These are phyloP conservation scores for Plecotus auritus DNA, from an alignment of 2,113 vertebrate genomes.

Conservation along the genomic window DNA sequence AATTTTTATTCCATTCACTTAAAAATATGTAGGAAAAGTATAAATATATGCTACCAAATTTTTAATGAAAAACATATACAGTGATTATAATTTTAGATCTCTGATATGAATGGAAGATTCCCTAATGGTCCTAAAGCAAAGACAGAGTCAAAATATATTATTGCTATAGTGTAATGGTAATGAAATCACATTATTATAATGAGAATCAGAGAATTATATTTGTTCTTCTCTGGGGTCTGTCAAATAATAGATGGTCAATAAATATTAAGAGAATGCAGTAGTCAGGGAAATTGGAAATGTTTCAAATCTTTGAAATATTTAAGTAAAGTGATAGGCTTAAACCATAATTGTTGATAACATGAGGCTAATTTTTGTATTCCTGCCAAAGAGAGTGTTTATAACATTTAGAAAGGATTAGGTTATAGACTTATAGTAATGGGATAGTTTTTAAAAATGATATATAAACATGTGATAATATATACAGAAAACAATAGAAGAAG, in stretches of 20 bases:
- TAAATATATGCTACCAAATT: background rate
- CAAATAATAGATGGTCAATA: constrained; percentile 22
- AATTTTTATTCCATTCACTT: constrained; percentile 3
- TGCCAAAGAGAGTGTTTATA: background rate
- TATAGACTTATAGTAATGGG: background rate
- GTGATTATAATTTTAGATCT: constrained; percentile 22
- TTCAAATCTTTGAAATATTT: background rate
- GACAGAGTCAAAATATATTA: constrained; percentile 18
- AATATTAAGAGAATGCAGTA: background rate
- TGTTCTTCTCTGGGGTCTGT: constrained; percentile 5
- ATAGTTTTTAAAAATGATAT: background rate
- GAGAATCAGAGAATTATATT: constrained; percentile 19
- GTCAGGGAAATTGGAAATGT: background rate
- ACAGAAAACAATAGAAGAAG: background rate
- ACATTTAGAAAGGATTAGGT: background rate
- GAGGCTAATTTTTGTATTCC: background rate
- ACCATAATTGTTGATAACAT: background rate
- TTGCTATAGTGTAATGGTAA: background rate
- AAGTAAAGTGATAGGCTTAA: background rate
- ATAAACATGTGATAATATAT: background rate
- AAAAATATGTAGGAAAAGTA: constrained; percentile 24
- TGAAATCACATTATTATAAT: background rate
- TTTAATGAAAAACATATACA: constrained; percentile 14
- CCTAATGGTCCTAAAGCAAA: constrained; percentile 35
- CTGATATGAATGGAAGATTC: background rate